Percentiles rank a stretch among this genome's conserved stretches.
Evolutionary conservation across 2,888 invertebrate genomes (phyloP).

Genomic region (Chrysolina oricalcia): DNA sequence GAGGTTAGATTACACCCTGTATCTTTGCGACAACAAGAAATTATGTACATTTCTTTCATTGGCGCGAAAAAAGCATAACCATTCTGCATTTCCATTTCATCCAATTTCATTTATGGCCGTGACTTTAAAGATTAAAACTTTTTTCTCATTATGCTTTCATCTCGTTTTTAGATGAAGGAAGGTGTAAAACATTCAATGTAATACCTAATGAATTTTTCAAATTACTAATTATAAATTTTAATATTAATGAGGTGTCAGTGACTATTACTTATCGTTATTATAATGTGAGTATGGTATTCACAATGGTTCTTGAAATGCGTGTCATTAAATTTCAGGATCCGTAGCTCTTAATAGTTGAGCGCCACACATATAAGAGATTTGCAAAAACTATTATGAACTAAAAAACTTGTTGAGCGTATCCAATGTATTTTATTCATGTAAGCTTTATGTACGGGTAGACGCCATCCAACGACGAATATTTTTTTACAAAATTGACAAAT

Average conservation of each 20-base stretch:
- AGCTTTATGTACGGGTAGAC: too few species aligned
- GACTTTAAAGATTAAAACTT: slow-evolving; percentile 33
- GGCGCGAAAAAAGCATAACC: neutral
- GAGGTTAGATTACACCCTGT: too few species aligned
- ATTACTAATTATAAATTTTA: slow-evolving; percentile 50
- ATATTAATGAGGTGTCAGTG: slow-evolving; percentile 48
- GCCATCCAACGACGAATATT: too few species aligned
- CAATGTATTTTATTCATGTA: too few species aligned
- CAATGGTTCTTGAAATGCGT: slow-evolving; percentile 27
- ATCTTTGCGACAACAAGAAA: neutral
- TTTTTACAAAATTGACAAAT: too few species aligned
- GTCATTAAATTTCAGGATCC: neutral
- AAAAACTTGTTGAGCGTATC: too few species aligned
- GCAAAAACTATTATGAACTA: too few species aligned
- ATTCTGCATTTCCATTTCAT: slow-evolving; percentile 2
- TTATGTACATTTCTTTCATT: neutral
- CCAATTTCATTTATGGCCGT: slow-evolving; percentile 28
- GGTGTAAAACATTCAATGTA: slow-evolving; percentile 31
- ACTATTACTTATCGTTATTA: slow-evolving; percentile 41
- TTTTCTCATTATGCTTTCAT: slow-evolving; percentile 38
- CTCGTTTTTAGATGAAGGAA: slow-evolving; percentile 36
- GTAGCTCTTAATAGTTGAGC: too few species aligned
- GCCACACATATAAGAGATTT: too few species aligned
- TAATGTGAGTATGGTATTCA: slow-evolving; percentile 30
- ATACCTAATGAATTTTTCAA: slow-evolving; percentile 46